Conservation (phyloP, 2,797 vertebrate genomes). For the Pogoniulus pusillus region DNA sequence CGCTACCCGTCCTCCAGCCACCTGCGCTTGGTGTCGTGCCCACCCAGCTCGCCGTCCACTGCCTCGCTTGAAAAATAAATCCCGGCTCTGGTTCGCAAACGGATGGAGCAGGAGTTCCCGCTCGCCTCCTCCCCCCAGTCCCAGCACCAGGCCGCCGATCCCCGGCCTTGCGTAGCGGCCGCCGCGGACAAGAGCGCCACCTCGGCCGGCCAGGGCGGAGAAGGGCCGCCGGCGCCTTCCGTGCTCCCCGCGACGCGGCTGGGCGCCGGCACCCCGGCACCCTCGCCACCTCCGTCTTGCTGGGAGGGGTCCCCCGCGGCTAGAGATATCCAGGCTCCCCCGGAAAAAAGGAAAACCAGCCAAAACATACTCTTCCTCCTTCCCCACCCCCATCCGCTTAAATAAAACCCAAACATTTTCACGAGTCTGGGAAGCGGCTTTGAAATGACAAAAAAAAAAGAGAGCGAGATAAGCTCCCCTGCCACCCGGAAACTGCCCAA, state of each 20-base stretch:
- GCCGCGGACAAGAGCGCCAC: neutral
- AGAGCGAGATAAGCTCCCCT: neutral
- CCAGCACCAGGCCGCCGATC: slow-evolving; percentile 70
- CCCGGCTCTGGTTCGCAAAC: neutral
- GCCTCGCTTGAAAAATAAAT: neutral
- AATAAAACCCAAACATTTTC: slow-evolving; percentile 14
- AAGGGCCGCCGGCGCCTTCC: neutral
- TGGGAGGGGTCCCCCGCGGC: neutral
- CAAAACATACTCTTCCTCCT: neutral
- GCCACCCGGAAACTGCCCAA: neutral
- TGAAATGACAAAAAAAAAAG: neutral
- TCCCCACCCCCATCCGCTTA: neutral
- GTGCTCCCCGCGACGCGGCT: neutral
- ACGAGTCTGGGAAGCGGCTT: neutral
- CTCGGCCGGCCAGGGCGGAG: neutral
- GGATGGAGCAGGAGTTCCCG: neutral
- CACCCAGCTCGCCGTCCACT: neutral
- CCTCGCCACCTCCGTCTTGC: neutral
- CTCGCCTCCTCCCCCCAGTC: neutral
- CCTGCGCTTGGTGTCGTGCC: neutral
- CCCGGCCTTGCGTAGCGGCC: slow-evolving; percentile 73
- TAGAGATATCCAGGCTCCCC: neutral
- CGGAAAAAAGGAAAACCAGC: neutral
- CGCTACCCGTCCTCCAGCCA: neutral
- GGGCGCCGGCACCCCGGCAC: neutral